Conservation (phyloP, 2,888 invertebrate genomes). For the Bembecia ichneumoniformis region DNA sequence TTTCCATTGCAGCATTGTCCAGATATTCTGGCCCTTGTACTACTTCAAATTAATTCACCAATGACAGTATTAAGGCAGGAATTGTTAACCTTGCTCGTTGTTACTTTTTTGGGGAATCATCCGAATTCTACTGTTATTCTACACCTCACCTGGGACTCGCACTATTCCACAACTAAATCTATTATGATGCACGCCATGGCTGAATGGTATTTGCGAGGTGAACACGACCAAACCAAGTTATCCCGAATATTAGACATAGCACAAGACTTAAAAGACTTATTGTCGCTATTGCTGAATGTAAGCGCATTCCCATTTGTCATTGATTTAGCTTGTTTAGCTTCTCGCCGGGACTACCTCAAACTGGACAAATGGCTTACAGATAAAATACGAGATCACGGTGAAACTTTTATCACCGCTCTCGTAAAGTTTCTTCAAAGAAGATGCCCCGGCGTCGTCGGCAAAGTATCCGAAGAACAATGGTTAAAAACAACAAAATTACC, state of each 20-base stretch:
- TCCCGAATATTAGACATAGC: slow-evolving; percentile 97
- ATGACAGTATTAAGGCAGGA: slow-evolving; percentile 87
- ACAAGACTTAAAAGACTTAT: slow-evolving; percentile 92
- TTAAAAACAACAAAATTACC: slow-evolving; percentile 91
- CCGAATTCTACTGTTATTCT: slow-evolving; percentile 97
- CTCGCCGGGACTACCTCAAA: slow-evolving; percentile 95
- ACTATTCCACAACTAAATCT: slow-evolving; percentile 79
- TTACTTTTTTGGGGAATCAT: slow-evolving; percentile 94
- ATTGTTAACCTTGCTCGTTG: slow-evolving; percentile 87
- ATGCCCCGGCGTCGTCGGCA: slow-evolving; percentile 84
- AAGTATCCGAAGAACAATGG: slow-evolving; percentile 82
- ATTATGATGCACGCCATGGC: slow-evolving; percentile 97
- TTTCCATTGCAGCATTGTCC: slow-evolving; percentile 94
- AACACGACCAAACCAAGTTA: slow-evolving; percentile 93
- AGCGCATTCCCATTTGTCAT: slow-evolving; percentile 96
- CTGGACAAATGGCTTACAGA: slow-evolving; percentile 99
- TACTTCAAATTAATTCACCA: slow-evolving; percentile 89
- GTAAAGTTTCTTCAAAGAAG: slow-evolving; percentile 90
- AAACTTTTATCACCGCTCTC: slow-evolving; percentile 87
- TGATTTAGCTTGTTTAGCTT: slow-evolving; percentile 97
- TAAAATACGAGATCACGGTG: slow-evolving; percentile 96
- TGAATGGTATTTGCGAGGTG: slow-evolving; percentile 94
- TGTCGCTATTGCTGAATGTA: slow-evolving; percentile 91
- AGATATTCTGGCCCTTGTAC: slow-evolving; percentile 90
- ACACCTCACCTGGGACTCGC: slow-evolving; percentile 95